Evolutionary conservation across 2,797 vertebrate genomes (phyloP), one percentile per base, ranked within the genome.

Genomic region (Myotis pilosus): DNA sequence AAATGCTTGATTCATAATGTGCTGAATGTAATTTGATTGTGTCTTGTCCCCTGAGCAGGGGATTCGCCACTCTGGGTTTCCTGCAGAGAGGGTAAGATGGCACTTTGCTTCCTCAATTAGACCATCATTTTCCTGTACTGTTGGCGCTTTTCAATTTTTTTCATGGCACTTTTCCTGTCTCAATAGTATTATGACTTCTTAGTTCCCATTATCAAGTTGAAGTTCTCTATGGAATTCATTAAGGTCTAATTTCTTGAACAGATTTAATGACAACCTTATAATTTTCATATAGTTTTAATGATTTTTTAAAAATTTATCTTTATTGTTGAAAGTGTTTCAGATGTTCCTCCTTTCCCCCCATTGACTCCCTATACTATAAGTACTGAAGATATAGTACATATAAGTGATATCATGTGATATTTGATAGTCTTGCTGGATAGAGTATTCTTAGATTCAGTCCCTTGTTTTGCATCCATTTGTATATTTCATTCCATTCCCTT

Each of bases 71-170:
- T 94, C 87, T 79, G 62, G 13, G 57, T 78, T 93, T 74, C 94
- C 85, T 94, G 76, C 68, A 55, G 33, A 71, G 95, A 92, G 96
- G 95, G 92, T 22, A 96, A 93, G 95, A 91, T 94, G 88, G 33
- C 88, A 91, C 78, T 55, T 82, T 79, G 82, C 0, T 91, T 97
- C 78, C 44, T 85, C 88, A 62, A 84, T 96, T 94, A 97, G 64
- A 60, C 83, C 57, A 0, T 94, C 93, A 90, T 80, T 95, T 60
- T 66, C 60, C 60, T 87, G 3, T 83, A 2, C 1, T 78, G 19
- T 89, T 75, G 1, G 2, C 89, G 81, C 28, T 84, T 92, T 87
- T 62, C 69, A 55, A 22, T 30, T 51, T 41, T 60, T 62, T 71
- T 41, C 17, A 62, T 44, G 57, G 6, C 6, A 82, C 44, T 84